Base-by-base conservation (phyloP, 2,113 vertebrate species). In the Phycodurus eques region DNA sequence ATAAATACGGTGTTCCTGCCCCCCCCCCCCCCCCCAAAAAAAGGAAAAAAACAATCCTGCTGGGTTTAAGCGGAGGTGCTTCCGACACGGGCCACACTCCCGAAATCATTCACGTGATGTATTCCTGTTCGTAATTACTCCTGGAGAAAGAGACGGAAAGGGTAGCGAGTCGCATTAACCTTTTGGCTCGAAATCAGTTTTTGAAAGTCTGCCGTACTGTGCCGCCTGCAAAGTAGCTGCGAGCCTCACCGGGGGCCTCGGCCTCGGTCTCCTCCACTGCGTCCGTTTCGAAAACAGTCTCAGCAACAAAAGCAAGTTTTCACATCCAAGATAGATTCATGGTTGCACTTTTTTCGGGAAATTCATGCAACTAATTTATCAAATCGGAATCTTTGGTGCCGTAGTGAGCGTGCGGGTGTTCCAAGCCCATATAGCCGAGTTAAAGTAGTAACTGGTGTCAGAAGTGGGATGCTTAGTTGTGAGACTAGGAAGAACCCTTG, bases 111-210 rank as follows among this genome's bases (percentile, higher is more conserved):
- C 57, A 83, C 65, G 75, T 54, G 73, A 67, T 72, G 73, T 68
- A 62, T 78, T 65, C 67, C 57, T 70, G 54, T 75, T 70, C 65
- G 75, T 76, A 85, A 85, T 87, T 82, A 84, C 77, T 76, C 76
- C 74, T 73, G 71, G 75, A 75, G 46, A 42, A 69, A 39, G 72
- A 76, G 59, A 35, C 15, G 59, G 31, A 61, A 15, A 35, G 59
- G 44, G 42, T 14, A 46, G 62, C 15, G 39, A 77, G 81, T 60
- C 64, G 80, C 82, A 83, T 90, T 86, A 92, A 90, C 88, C 88
- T 86, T 83, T 84, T 85, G 79, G 46, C 84, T 75, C 2, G n/a
- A n/a, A 62, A 64, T 67, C 72, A 70, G 27, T 27, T 76, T 82
- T 80, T 72, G 83, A 84, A 86, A 83, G 76, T 76, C 56, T 59